Base-by-base conservation (phyloP, 1,140 invertebrate species). In the Drosophila nebulosa region DNA sequence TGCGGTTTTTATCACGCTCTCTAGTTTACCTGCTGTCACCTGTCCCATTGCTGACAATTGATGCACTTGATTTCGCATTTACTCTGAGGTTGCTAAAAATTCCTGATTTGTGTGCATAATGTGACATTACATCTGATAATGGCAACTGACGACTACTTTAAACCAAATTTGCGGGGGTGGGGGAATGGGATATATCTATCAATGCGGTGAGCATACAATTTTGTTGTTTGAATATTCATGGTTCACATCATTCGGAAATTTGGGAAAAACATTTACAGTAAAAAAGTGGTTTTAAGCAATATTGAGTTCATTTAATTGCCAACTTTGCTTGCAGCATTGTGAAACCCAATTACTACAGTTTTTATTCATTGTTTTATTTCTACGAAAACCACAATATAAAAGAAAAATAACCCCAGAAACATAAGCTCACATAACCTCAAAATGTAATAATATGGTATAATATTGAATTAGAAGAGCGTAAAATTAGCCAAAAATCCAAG, bases 381-480 rank as follows among this genome's bases (percentile, higher is more conserved):
- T 24, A 21, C 16, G 14, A 39, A 55, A 72, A 39, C 46, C 42
- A 4, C 59, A 26, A 69, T 52, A 51, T 58, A 57, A 53, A 18
- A 21, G 16, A 16, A 60, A 52, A 51, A 24, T 58, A 14, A 69
- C 27, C 67, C 55, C 57, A 30, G 16, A 58, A 61, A 7, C 26
- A 35, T 18, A 27, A 59, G 63, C 36, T 30, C 14, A 10, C 16
- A 56, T 60, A 67, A 70, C 51, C 69, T 50, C 39, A 46, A 22
- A 69, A 72, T 60, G 55, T 73, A 66, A 78, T 74, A 84, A 71
- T 61, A 56, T 18, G 57, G 62, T 55, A 84, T 69, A 79, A 79
- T 85, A 68, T 70, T 74, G 68, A 84, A 79, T 85, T 79, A 74
- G 77, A 84, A 60, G 63, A 80, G 80, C 77, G 80, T 84, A 77